These are phyloP conservation scores for Pomatostomus ruficeps DNA, from an alignment of 2,113 vertebrate species.

Conservation along the genomic window DNA sequence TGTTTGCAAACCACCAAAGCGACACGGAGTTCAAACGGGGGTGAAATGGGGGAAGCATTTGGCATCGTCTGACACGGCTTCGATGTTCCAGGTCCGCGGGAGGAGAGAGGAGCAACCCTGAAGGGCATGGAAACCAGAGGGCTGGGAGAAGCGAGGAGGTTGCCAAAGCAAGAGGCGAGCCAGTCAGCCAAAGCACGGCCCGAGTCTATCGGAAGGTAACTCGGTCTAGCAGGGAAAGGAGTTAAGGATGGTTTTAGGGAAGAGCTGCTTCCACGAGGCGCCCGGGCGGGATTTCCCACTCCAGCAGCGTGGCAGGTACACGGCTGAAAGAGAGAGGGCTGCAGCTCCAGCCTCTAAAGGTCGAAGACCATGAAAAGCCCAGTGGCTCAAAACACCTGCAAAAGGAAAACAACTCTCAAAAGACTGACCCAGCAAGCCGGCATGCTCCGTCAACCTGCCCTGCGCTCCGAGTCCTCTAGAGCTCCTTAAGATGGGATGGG, in stretches of 20 bases:
- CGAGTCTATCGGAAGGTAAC: constrained; percentile 43
- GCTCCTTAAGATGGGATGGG: background rate
- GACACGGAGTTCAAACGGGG: constrained; percentile 35
- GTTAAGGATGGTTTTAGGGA: constrained; percentile 53
- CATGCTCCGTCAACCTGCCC: constrained; percentile 25
- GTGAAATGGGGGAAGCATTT: constrained; percentile 41
- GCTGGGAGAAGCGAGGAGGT: constrained; percentile 60
- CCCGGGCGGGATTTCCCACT: constrained; percentile 59
- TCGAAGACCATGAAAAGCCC: constrained; percentile 58
- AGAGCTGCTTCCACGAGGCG: constrained; percentile 49
- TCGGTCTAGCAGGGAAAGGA: constrained; percentile 56
- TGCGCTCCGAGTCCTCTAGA: constrained; percentile 8
- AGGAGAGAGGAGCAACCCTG: constrained; percentile 13
- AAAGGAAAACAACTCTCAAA: constrained; percentile 66
- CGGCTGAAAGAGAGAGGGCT: constrained; percentile 56
- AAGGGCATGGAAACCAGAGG: constrained; percentile 50
- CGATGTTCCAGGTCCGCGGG: background rate
- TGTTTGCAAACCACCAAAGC: constrained; percentile 56
- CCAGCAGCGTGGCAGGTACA: constrained; percentile 44
- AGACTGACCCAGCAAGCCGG: constrained; percentile 36
- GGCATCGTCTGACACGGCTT: constrained; percentile 30
- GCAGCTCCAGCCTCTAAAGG: constrained; percentile 58
- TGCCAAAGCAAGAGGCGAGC: constrained; percentile 53
- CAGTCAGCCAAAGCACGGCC: constrained; percentile 39
- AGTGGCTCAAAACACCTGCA: constrained; percentile 59